A percentile compares a stretch with the other conserved stretches of the same genome.
phyloP scores from a whole-genome alignment of 2,797 vertebrate genomes.

The Pseudochaenichthys georgianus region DNA sequence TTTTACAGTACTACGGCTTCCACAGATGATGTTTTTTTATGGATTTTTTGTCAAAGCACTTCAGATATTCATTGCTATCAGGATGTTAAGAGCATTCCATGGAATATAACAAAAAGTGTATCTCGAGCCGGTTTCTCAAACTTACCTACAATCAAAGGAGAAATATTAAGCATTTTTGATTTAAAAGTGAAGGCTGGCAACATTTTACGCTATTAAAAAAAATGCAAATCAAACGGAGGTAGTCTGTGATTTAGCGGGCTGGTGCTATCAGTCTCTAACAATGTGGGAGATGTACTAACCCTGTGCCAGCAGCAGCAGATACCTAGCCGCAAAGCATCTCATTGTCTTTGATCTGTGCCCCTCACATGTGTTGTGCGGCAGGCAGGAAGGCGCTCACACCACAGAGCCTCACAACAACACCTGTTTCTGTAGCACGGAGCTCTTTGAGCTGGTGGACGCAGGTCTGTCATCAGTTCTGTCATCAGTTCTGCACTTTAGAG shows the following conservation, averaged over 20 bases:
- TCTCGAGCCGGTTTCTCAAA: no score
- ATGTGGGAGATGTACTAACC: constrained; percentile 43
- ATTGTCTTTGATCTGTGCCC: constrained; percentile 69
- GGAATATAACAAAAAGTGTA: no score
- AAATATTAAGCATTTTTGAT: not conserved
- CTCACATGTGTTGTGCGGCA: constrained; percentile 34
- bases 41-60: no score
- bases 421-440: constrained; percentile 66
- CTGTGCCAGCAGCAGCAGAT: constrained; percentile 39
- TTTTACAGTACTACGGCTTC: no score
- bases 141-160: not conserved
- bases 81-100: no score
- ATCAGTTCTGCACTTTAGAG: constrained; percentile 66
- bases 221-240: constrained; percentile 23
- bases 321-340: constrained; percentile 44
- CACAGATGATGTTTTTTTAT: no score
- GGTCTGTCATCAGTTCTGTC: constrained; percentile 72
- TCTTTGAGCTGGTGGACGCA: constrained; percentile 52
- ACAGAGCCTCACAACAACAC: constrained; percentile 62
- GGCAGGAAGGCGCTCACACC: constrained; percentile 59
- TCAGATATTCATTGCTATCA: no score
- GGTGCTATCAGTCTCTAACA: constrained; percentile 12
- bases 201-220: not conserved
- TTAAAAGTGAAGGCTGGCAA: constrained; percentile 8
- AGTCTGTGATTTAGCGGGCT: constrained; percentile 52